phyloP scores from a whole-genome alignment of 2,113 vertebrate genomes.

The Callopanchax toddi region DNA sequence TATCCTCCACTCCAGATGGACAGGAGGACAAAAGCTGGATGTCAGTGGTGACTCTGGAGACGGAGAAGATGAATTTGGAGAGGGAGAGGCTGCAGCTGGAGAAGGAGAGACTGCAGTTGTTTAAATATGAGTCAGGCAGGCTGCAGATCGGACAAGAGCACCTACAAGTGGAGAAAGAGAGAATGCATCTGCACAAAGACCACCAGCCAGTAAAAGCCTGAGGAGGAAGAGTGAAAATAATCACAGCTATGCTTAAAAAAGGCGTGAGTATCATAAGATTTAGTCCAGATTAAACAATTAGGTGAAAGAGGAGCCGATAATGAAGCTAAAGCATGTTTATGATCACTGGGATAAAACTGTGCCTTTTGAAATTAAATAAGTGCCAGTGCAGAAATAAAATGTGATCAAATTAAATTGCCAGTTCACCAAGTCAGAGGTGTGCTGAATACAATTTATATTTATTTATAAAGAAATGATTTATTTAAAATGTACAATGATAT shows the following conservation, averaged over 20 bases:
- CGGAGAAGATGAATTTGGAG: conserved; percentile 90
- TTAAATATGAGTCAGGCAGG: conserved; percentile 90
- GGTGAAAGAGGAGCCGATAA: conserved; percentile 23
- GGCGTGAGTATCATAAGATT: background rate
- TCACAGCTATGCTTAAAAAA: background rate
- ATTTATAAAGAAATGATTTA: too few relatives aligned
- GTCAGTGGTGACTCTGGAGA: conserved; percentile 85
- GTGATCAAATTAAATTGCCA: too few relatives aligned
- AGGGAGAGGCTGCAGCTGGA: conserved; percentile 91
- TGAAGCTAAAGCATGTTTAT: conserved; percentile 13
- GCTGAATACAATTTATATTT: too few relatives aligned
- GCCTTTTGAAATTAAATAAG: conserved; percentile 2
- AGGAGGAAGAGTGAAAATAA: conserved; percentile 6
- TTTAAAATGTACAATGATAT: background rate
- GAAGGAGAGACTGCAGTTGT: conserved; percentile 91
- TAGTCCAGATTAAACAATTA: conserved; percentile 9
- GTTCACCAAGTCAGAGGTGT: too few relatives aligned
- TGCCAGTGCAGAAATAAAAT: background rate
- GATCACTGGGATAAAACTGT: background rate
- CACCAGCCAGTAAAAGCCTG: conserved; percentile 41
- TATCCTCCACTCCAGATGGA: conserved; percentile 32
- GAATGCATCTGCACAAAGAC: conserved; percentile 90
- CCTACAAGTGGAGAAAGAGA: conserved; percentile 92
- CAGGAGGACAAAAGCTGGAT: conserved; percentile 63
- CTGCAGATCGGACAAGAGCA: conserved; percentile 94